Conservation (phyloP, 2,888 invertebrate species). For the Tenthredo mesomela region DNA sequence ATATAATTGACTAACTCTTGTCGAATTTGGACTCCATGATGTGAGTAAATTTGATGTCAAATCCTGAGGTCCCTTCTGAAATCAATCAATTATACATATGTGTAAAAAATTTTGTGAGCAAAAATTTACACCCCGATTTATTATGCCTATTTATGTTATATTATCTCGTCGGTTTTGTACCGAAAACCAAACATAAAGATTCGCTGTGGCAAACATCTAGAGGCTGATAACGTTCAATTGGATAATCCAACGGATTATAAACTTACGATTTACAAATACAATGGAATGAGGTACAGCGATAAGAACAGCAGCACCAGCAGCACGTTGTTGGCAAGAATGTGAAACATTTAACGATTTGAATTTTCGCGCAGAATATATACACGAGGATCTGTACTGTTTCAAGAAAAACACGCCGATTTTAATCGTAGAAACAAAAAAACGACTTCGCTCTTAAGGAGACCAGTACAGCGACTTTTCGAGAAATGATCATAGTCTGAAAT, state of each 20-base stretch:
- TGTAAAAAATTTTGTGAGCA: too few relatives aligned
- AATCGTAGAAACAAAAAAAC: too few relatives aligned
- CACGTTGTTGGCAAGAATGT: not conserved
- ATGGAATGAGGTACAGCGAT: not conserved
- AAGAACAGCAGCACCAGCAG: too few relatives aligned
- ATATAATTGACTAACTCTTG: constrained; percentile 75
- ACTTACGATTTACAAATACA: not conserved
- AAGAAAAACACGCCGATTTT: too few relatives aligned
- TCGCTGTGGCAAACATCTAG: not conserved
- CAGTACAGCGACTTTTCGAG: too few relatives aligned
- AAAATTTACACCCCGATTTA: too few relatives aligned
- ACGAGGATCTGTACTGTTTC: too few relatives aligned
- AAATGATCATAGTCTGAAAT: too few relatives aligned
- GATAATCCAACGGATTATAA: not conserved
- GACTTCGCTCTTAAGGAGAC: too few relatives aligned
- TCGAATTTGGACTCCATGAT: constrained; percentile 75
- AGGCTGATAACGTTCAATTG: not conserved
- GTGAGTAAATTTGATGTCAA: constrained; percentile 78
- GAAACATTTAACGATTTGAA: not conserved
- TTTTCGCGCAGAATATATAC: not conserved
- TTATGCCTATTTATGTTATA: too few relatives aligned
- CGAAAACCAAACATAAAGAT: not conserved
- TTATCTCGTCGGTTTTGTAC: too few relatives aligned
- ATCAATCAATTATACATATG: constrained; percentile 44
- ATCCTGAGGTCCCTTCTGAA: constrained; percentile 78